Conservation (phyloP, 2,113 vertebrate genomes). For the Neoarius graeffei region DNA sequence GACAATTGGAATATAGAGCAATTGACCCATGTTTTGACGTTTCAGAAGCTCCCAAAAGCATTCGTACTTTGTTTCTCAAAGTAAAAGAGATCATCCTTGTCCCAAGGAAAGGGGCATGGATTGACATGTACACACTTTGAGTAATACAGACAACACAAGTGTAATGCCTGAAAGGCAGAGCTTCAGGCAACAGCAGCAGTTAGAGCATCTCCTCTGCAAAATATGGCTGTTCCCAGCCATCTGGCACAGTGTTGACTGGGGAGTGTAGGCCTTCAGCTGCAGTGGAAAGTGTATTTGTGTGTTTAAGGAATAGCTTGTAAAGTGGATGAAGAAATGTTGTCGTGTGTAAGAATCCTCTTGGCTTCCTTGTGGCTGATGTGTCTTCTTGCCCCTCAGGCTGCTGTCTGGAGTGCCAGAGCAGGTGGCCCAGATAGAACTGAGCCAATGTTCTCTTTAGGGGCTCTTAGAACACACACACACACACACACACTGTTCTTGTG, state of each 20-base stretch:
- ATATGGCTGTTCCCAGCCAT: conserved; percentile 31
- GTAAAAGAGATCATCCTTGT: neutral
- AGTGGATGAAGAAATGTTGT: conserved; percentile 4
- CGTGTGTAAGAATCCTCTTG: conserved; percentile 36
- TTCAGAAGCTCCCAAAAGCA: neutral
- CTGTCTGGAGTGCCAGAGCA: conserved; percentile 30
- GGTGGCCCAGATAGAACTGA: conserved; percentile 24
- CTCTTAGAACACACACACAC: neutral
- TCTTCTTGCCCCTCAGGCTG: conserved; percentile 25
- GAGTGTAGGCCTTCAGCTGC: conserved; percentile 12
- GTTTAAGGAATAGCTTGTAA: conserved; percentile 11
- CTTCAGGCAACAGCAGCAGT: conserved; percentile 42
- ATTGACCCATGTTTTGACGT: neutral
- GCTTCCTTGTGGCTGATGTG: conserved; percentile 35
- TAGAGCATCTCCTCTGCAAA: neutral
- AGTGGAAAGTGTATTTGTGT: conserved; percentile 19
- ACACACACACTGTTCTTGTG: neutral
- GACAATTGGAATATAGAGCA: no score
- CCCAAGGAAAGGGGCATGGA: neutral
- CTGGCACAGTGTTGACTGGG: conserved; percentile 13
- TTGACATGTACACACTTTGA: neutral
- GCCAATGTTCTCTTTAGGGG: conserved; percentile 29
- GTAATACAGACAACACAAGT: neutral
- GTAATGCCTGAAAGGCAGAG: conserved; percentile 23
- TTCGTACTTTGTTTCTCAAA: neutral